Evolutionary conservation across 1,140 invertebrate species (phyloP).

Genomic region (Euglossa dilemma): DNA sequence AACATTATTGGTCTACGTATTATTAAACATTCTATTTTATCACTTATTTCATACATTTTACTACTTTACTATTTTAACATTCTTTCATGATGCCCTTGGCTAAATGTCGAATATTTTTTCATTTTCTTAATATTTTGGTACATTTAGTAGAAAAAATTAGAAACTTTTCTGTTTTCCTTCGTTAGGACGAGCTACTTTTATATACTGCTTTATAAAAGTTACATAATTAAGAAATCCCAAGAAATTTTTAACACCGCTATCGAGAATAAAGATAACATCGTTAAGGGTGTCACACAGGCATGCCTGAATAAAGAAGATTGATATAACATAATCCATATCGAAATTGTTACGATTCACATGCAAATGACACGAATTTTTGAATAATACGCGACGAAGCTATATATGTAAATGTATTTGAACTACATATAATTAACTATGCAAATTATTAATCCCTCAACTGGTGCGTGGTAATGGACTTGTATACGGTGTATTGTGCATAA

Average conservation of each 20-base stretch:
- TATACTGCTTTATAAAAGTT: neutral
- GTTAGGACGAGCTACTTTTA: no score
- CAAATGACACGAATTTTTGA: neutral
- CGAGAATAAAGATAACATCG: slow-evolving; percentile 10
- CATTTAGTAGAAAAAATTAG: neutral
- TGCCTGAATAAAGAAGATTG: neutral
- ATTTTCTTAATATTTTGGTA: neutral
- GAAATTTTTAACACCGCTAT: neutral
- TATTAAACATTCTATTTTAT: neutral
- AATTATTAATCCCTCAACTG: slow-evolving; percentile 8
- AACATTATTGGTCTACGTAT: no score
- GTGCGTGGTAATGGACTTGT: neutral
- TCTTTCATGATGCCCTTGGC: neutral
- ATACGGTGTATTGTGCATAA: slow-evolving; percentile 19
- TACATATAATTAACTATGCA: slow-evolving; percentile 11
- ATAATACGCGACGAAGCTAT: slow-evolving; percentile 1
- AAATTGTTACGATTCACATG: slow-evolving; percentile 12
- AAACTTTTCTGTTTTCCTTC: neutral
- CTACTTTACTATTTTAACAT: neutral
- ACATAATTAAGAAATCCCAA: neutral
- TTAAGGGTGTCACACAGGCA: neutral
- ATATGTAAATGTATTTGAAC: slow-evolving; percentile 22
- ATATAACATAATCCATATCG: slow-evolving; percentile 7
- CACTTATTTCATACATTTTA: no score
- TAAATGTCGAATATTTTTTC: neutral